Percentiles rank a stretch among this genome's conserved stretches.
These are phyloP conservation scores for Pelecanoides urinatrix DNA, from an alignment of 2,113 vertebrate genomes.

Conservation along the genomic window DNA sequence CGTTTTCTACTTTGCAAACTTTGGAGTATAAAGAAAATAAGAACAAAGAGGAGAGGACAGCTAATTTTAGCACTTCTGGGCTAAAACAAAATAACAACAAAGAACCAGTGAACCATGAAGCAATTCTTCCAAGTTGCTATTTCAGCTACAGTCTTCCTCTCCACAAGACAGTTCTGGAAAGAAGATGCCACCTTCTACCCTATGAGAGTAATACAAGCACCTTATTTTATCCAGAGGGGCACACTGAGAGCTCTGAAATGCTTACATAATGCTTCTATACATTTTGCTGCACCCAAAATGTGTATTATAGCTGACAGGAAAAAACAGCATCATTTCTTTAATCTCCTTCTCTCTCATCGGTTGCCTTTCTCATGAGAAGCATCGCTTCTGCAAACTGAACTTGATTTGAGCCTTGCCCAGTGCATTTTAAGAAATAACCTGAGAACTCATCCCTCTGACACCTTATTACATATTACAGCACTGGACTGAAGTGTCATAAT, in stretches of 20 bases:
- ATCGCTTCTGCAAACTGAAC: neutral
- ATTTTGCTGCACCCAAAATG: neutral
- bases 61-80: slow-evolving; percentile 28
- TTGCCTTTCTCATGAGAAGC: neutral
- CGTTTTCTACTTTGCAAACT: slow-evolving; percentile 1
- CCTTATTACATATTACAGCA: neutral
- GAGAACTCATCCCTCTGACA: neutral
- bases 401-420: neutral
- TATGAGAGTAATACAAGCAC: neutral
- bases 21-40: neutral
- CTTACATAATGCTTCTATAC: neutral
- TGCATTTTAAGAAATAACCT: neutral
- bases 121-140: slow-evolving; percentile 7
- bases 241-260: neutral
- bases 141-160: neutral
- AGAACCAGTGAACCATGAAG: slow-evolving; percentile 34
- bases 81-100: slow-evolving; percentile 28
- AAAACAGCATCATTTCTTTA: neutral
- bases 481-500: neutral
- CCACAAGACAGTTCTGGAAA: neutral
- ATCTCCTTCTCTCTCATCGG: neutral
- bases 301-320: neutral
- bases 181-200: neutral
- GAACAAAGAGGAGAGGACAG: slow-evolving; percentile 14
- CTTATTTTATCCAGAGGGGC: neutral